These are phyloP conservation scores for Lepeophtheirus salmonis DNA, from an alignment of 1,140 invertebrate species.

Conservation along the genomic window DNA sequence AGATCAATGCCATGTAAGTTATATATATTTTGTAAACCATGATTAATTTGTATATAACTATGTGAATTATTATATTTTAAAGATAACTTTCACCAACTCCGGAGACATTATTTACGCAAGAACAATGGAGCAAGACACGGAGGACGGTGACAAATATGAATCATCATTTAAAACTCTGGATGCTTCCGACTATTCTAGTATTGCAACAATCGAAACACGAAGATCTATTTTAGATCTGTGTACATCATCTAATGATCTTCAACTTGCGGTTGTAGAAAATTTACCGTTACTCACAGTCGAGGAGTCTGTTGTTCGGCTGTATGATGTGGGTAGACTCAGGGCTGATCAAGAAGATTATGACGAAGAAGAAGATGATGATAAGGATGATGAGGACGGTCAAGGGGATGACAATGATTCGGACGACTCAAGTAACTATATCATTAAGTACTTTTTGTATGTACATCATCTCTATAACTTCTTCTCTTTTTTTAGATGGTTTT, in stretches of 20 bases:
- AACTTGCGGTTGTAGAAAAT: conserved; percentile 55
- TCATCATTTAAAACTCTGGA: conserved; percentile 87
- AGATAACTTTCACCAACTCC: conserved; percentile 46
- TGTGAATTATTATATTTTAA: conserved; percentile 22
- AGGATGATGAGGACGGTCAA: conserved; percentile 27
- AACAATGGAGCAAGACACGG: conserved; percentile 36
- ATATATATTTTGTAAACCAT: conserved; percentile 11
- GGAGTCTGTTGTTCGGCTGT: conserved; percentile 60
- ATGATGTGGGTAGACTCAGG: conserved; percentile 47
- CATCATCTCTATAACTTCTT: neutral
- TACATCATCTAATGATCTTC: conserved; percentile 50
- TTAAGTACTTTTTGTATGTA: conserved; percentile 15
- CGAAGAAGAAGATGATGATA: conserved; percentile 35
- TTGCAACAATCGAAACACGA: conserved; percentile 30
- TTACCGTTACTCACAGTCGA: conserved; percentile 34
- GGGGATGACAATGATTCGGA: conserved; percentile 30
- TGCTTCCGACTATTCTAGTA: conserved; percentile 75
- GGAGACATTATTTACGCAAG: conserved; percentile 43
- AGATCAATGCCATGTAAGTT: conserved; percentile 49
- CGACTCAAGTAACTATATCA: conserved; percentile 29
- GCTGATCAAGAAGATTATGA: conserved; percentile 50
- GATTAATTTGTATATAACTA: conserved; percentile 10
- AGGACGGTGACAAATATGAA: conserved; percentile 46
- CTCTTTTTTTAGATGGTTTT: neutral
- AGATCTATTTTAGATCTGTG: conserved; percentile 35